These are phyloP conservation scores for Mamestra configurata DNA, from an alignment of 1,140 invertebrate species.

Conservation along the genomic window DNA sequence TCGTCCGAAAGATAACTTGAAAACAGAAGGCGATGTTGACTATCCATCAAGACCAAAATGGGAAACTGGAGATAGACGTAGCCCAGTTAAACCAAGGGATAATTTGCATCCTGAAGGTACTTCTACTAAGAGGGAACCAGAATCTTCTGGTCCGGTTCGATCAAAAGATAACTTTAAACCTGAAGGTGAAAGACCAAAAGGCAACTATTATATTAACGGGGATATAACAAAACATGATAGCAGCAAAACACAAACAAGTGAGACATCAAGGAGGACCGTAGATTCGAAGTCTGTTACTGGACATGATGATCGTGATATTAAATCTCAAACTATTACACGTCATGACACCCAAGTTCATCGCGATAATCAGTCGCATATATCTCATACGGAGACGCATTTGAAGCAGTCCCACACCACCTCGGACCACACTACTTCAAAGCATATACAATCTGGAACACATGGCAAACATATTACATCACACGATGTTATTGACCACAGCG, in stretches of 20 bases:
- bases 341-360: constrained; percentile 51
- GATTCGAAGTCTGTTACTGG: constrained; percentile 56
- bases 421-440: constrained; percentile 65
- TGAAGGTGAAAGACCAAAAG: constrained; percentile 88
- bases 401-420: constrained; percentile 58
- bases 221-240: constrained; percentile 68
- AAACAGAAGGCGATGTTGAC: constrained; percentile 80
- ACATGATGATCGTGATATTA: constrained; percentile 57
- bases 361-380: constrained; percentile 56
- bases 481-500: constrained; percentile 59
- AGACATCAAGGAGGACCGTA: constrained; percentile 72
- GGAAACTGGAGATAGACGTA: constrained; percentile 88
- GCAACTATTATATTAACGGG: constrained; percentile 89
- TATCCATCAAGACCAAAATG: constrained; percentile 82
- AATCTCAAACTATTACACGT: constrained; percentile 46
- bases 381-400: constrained; percentile 61
- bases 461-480: constrained; percentile 62
- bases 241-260: constrained; percentile 64
- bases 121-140: constrained; percentile 69
- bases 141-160: constrained; percentile 79
- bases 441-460: constrained; percentile 64
- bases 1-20: constrained; percentile 87
- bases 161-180: constrained; percentile 89
- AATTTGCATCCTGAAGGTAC: constrained; percentile 89
- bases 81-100: constrained; percentile 86